phyloP scores from a whole-genome alignment of 2,797 vertebrate species.

The Platyrinchus mystaceus region DNA sequence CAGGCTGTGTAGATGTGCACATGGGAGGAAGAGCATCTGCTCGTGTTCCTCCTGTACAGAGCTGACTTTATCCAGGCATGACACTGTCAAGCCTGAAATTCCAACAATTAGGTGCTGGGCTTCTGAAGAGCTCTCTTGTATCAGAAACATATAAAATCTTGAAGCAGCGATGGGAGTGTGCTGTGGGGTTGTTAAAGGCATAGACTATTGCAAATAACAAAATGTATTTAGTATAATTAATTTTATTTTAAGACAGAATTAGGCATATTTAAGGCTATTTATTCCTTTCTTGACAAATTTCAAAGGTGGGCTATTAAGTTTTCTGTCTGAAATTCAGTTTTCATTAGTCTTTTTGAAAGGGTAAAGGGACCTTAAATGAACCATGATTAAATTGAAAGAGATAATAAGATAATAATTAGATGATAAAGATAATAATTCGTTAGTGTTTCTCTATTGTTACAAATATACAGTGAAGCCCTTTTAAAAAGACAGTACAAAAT shows the following conservation, averaged over 20 bases:
- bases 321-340: background rate
- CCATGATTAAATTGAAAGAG: background rate
- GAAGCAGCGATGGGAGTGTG: rapidly evolving
- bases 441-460: background rate
- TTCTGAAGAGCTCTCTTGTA: background rate
- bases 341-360: background rate
- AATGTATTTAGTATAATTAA: background rate
- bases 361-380: background rate
- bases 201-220: background rate
- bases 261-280: background rate
- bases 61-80: background rate
- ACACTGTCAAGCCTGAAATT: background rate
- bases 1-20: background rate
- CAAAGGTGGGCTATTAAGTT: background rate
- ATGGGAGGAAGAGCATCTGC: background rate
- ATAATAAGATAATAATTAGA: background rate
- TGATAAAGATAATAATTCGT: background rate
- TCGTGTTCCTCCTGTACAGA: background rate
- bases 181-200: background rate
- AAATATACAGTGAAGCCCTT: background rate
- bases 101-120: background rate
- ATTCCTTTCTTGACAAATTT: background rate
- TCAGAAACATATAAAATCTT: background rate
- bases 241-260: background rate
- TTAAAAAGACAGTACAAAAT: background rate